phyloP scores from a whole-genome alignment of 2,888 invertebrate species.

The Papilio demoleus region DNA sequence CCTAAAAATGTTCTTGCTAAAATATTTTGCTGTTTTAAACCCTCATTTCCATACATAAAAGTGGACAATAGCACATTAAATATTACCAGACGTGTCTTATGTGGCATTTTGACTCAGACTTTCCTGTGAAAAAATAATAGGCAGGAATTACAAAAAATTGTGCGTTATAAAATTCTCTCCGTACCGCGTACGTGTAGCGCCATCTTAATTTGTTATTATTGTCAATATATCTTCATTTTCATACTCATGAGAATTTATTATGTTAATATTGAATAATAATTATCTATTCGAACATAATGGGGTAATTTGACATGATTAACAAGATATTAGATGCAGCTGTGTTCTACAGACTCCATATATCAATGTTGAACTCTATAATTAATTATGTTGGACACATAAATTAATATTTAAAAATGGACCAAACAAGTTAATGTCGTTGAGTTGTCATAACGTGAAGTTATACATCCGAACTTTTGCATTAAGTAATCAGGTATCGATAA shows the following conservation, averaged over 20 bases:
- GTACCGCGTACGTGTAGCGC: too few species aligned
- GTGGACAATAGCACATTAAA: background rate
- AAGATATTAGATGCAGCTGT: slow-evolving; percentile 37
- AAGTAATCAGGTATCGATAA: too few species aligned
- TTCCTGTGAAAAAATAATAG: background rate
- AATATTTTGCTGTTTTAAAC: background rate
- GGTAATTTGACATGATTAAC: slow-evolving; percentile 36
- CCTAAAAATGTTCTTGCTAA: background rate
- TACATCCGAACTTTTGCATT: too few species aligned
- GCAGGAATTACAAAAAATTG: too few species aligned
- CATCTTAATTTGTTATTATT: background rate
- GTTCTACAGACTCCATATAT: slow-evolving; percentile 27
- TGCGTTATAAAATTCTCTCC: too few species aligned
- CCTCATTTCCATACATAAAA: background rate
- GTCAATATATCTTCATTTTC: background rate
- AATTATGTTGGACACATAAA: slow-evolving; percentile 15
- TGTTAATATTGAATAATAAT: slow-evolving; percentile 25
- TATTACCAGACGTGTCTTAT: background rate
- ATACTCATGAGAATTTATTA: background rate
- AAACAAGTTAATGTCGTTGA: background rate
- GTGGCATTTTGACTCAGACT: slow-evolving; percentile 3
- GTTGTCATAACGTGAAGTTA: too few species aligned
- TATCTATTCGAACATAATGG: slow-evolving; percentile 34
- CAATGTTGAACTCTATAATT: background rate
- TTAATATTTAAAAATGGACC: background rate